These are phyloP conservation scores for Halisarca cf. caerulea DNA, from an alignment of 37 sponge, comb jelly and placozoan genomes.

Conservation along the genomic window DNA sequence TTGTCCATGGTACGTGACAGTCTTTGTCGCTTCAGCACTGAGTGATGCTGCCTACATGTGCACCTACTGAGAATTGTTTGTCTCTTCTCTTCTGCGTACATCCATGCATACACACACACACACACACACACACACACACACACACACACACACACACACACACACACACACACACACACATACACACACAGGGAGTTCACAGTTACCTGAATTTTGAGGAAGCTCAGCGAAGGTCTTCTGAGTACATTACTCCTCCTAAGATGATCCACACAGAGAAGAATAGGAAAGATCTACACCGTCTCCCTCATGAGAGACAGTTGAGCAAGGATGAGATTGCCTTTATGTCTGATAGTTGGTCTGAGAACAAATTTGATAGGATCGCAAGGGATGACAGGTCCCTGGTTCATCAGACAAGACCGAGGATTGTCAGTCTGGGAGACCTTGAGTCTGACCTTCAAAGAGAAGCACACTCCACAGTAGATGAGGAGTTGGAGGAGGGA, in stretches of 20 bases:
- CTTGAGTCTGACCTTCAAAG: background rate
- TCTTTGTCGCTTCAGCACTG: too few species aligned
- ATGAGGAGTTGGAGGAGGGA: background rate
- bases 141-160: too few species aligned
- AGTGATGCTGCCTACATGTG: background rate
- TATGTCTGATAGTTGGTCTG: constrained; percentile 3
- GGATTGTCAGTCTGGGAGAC: constrained; percentile 10
- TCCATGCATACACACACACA: too few species aligned
- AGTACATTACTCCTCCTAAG: background rate
- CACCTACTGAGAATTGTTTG: too few species aligned
- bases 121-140: too few species aligned
- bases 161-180: too few species aligned
- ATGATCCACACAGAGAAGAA: background rate
- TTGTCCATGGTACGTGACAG: background rate
- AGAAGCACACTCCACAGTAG: background rate
- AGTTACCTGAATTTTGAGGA: background rate
- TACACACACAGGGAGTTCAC: background rate
- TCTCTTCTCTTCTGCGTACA: too few species aligned
- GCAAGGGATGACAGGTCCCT: too few species aligned
- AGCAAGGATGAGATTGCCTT: constrained; percentile 2
- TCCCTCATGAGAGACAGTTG: background rate
- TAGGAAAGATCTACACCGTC: background rate
- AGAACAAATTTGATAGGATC: too few species aligned
- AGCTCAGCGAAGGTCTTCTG: background rate
- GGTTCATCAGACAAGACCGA: too few species aligned